Evolutionary conservation across 30 jellyfish, hydroid and myxozoan genomes (phyloP).

Genomic region (Phacellophora camtschatica): DNA sequence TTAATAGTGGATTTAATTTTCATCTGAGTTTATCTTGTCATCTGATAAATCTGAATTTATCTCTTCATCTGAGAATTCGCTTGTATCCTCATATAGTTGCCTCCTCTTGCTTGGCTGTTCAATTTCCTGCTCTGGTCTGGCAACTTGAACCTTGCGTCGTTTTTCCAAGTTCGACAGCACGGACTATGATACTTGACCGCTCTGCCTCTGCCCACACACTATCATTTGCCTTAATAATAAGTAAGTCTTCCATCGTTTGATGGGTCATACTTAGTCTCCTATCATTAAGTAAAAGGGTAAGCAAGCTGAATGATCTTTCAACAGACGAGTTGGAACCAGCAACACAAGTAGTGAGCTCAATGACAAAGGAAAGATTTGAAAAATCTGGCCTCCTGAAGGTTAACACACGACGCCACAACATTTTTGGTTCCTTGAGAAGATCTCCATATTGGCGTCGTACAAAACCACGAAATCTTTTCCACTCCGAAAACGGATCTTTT

Average conservation of each 20-base stretch:
- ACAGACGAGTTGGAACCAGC: conserved; percentile 48
- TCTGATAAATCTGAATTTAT: neutral
- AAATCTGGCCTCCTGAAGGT: neutral
- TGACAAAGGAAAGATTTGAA: conserved; percentile 39
- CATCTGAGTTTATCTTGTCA: neutral
- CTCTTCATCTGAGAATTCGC: neutral
- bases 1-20: too few species aligned
- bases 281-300: conserved; percentile 46
- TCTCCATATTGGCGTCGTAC: neutral
- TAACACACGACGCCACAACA: conserved; percentile 33
- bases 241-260: conserved; percentile 8
- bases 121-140: neutral
- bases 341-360: neutral
- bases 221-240: conserved; percentile 9
- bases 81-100: neutral
- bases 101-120: conserved; percentile 25
- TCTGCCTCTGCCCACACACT: conserved; percentile 40
- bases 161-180: neutral
- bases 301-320: conserved; percentile 47
- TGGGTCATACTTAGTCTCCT: conserved; percentile 15
- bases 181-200: neutral
- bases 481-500: conserved; percentile 12
- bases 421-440: conserved; percentile 25
- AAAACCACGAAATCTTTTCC: conserved; percentile 31
- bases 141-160: conserved; percentile 27